Conservation (phyloP, 2,888 invertebrate genomes). For the Spodoptera picta region DNA sequence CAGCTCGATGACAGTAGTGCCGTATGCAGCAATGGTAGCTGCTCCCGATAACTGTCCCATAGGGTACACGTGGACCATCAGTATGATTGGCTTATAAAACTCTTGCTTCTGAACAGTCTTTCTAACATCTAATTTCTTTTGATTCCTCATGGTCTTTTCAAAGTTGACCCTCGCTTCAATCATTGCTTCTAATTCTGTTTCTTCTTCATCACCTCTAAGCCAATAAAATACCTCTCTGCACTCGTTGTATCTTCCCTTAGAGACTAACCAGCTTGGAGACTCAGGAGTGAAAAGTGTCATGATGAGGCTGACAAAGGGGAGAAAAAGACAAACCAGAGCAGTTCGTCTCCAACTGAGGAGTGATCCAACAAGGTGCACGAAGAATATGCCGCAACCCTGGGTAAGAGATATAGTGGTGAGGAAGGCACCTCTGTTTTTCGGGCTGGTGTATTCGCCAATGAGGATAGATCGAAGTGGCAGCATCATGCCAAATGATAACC, state of each 20-base stretch:
- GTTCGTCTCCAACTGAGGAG: slow-evolving; percentile 87
- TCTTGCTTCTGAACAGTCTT: slow-evolving; percentile 73
- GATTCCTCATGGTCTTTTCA: slow-evolving; percentile 55
- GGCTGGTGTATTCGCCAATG: slow-evolving; percentile 87
- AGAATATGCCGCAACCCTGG: slow-evolving; percentile 88
- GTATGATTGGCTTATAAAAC: slow-evolving; percentile 87
- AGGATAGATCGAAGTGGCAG: slow-evolving; percentile 83
- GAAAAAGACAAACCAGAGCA: slow-evolving; percentile 79
- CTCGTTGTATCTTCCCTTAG: slow-evolving; percentile 82
- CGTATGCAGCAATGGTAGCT: slow-evolving; percentile 90
- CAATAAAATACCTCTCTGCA: slow-evolving; percentile 87
- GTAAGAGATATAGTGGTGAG: slow-evolving; percentile 88
- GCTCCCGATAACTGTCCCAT: slow-evolving; percentile 91
- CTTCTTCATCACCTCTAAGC: slow-evolving; percentile 83
- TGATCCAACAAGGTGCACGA: slow-evolving; percentile 89
- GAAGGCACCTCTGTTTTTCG: slow-evolving; percentile 88
- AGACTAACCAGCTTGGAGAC: slow-evolving; percentile 90
- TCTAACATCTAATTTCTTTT: slow-evolving; percentile 45
- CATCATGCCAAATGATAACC: slow-evolving; percentile 84
- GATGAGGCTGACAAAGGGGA: slow-evolving; percentile 80
- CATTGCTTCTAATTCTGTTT: slow-evolving; percentile 75
- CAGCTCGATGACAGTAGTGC: slow-evolving; percentile 88
- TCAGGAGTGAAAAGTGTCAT: slow-evolving; percentile 85
- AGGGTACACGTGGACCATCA: slow-evolving; percentile 89
- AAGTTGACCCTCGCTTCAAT: slow-evolving; percentile 66